Conservation (phyloP, 2,797 vertebrate species). For the Xyrichtys novacula region DNA sequence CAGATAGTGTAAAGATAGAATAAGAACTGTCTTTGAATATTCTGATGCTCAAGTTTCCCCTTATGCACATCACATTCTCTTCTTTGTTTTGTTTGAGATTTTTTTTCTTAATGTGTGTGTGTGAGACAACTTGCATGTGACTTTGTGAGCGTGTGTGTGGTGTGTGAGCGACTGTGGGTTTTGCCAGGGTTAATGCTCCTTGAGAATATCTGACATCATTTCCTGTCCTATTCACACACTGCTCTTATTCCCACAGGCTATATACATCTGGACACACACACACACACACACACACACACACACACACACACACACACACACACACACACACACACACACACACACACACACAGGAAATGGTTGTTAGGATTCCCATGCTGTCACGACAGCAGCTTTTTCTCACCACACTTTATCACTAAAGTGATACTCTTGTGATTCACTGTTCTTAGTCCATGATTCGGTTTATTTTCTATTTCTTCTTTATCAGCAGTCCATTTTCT, state of each 20-base stretch:
- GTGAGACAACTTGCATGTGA: constrained; percentile 19
- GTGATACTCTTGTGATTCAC: no score
- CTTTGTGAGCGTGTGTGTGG: constrained; percentile 1
- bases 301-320: constrained; percentile 48
- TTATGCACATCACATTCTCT: constrained; percentile 41
- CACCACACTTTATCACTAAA: no score
- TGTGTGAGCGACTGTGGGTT: no score
- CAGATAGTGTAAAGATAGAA: constrained; percentile 11
- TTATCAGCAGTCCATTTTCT: no score
- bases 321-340: constrained; percentile 53
- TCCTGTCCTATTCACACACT: constrained; percentile 76
- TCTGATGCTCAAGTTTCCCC: constrained; percentile 17
- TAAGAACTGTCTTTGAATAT: constrained; percentile 3
- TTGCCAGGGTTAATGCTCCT: constrained; percentile 1
- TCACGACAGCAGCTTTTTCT: constrained; percentile 30
- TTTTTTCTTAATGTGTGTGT: constrained; percentile 3
- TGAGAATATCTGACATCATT: constrained; percentile 68
- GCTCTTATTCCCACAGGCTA: constrained; percentile 70
- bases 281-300: constrained; percentile 37
- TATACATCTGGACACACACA: constrained; percentile 67
- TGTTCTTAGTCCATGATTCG: no score
- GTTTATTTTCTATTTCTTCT: no score
- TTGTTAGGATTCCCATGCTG: constrained; percentile 55
- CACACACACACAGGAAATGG: constrained; percentile 54
- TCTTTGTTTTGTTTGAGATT: constrained; percentile 8